A percentile compares a stretch with the other conserved stretches of the same genome.
Conservation (phyloP, 2,113 vertebrate genomes). For the Lontra canadensis region DNA sequence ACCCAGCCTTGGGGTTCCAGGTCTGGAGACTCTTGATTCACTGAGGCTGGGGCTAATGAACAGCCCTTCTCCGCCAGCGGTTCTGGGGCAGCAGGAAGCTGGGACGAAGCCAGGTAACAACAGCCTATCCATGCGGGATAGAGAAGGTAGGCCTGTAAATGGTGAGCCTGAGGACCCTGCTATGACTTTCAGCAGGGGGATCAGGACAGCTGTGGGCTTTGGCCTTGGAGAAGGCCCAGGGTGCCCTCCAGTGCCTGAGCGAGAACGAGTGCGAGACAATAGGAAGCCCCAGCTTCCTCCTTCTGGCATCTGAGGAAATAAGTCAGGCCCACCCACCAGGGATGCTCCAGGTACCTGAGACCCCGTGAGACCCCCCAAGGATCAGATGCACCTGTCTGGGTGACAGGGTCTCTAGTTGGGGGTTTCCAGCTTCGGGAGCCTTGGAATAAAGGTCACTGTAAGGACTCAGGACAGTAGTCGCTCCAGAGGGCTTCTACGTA, state of each 20-base stretch:
- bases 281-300: slow-evolving; percentile 28
- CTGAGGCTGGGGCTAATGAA: neutral
- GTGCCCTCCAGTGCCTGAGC: neutral
- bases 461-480: neutral
- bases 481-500: neutral
- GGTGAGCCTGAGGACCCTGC: neutral
- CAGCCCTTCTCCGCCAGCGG: neutral
- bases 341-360: neutral
- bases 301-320: neutral
- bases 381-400: neutral
- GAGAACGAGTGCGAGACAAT: neutral
- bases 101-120: neutral
- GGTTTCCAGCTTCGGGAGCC: neutral
- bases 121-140: rapidly evolving
- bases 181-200: neutral
- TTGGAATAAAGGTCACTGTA: neutral
- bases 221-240: neutral
- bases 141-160: neutral
- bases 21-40: neutral
- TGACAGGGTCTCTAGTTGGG: neutral
- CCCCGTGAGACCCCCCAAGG: rapidly evolving
- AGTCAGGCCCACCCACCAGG: neutral
- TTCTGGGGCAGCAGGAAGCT: neutral
- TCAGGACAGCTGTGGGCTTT: neutral
- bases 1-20: neutral